Percentiles rank a stretch among this genome's conserved stretches.
phyloP scores from a whole-genome alignment of 1,140 invertebrate genomes.

The Oryzaephilus surinamensis region DNA sequence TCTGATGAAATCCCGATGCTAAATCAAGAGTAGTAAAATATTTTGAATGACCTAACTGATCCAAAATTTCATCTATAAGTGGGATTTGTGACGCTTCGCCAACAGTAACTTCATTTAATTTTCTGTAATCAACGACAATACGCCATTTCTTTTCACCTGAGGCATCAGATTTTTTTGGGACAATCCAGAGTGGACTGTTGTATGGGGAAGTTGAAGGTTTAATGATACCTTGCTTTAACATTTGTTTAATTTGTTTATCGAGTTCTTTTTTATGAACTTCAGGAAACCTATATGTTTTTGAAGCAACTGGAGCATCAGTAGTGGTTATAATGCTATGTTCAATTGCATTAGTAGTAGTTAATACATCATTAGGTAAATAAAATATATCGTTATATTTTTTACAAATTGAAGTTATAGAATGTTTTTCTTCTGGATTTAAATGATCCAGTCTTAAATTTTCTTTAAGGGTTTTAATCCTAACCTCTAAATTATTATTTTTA shows the following conservation, averaged over 20 bases:
- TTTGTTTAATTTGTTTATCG: slow-evolving; percentile 18
- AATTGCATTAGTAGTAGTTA: slow-evolving; percentile 8
- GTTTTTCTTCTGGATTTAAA: slow-evolving; percentile 11
- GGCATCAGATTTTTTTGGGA: slow-evolving; percentile 25
- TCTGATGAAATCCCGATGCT: slow-evolving; percentile 41
- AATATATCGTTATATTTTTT: slow-evolving; percentile 10
- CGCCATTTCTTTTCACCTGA: slow-evolving; percentile 29
- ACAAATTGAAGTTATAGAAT: slow-evolving; percentile 9
- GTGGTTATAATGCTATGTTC: slow-evolving; percentile 9
- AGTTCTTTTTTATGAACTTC: slow-evolving; percentile 25
- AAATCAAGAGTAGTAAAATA: slow-evolving; percentile 38
- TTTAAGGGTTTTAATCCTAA: slow-evolving; percentile 15
- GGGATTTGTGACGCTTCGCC: slow-evolving; percentile 40
- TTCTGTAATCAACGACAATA: slow-evolving; percentile 31
- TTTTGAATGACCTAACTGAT: slow-evolving; percentile 31
- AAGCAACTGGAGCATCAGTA: slow-evolving; percentile 9
- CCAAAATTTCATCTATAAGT: slow-evolving; percentile 38
- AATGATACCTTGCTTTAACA: slow-evolving; percentile 14
- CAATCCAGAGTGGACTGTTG: slow-evolving; percentile 23
- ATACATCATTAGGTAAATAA: slow-evolving; percentile 7
- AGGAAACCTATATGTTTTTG: slow-evolving; percentile 25
- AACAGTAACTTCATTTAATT: slow-evolving; percentile 31
- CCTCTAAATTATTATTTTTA: background rate
- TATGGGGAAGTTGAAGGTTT: slow-evolving; percentile 15
- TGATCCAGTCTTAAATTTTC: slow-evolving; percentile 11